Conservation (phyloP, 2,888 invertebrate species). For the Hymenopus coronatus region DNA sequence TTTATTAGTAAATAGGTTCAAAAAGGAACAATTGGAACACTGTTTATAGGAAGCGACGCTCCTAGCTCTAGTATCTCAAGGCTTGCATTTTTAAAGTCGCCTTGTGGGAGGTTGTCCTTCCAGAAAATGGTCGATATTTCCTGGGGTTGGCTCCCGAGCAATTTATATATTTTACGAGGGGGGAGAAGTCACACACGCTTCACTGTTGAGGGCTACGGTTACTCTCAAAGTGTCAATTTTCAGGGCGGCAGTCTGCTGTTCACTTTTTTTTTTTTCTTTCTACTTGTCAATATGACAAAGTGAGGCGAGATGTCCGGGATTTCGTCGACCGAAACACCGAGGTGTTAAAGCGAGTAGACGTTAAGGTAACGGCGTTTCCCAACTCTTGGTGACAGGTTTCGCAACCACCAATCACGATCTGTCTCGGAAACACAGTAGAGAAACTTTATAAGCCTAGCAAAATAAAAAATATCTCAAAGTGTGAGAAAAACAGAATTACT, state of each 20-base stretch:
- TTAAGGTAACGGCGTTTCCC: too few relatives aligned
- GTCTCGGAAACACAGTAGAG: too few relatives aligned
- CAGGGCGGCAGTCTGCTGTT: not conserved
- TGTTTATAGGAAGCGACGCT: not conserved
- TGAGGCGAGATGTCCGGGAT: not conserved
- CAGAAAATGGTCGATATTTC: not conserved
- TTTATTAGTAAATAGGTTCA: not conserved
- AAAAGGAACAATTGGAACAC: not conserved
- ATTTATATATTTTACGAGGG: not conserved
- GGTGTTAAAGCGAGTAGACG: not conserved
- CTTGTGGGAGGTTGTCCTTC: not conserved
- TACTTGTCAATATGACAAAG: not conserved
- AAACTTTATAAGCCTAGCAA: too few relatives aligned
- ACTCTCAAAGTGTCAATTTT: not conserved
- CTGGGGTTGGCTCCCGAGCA: not conserved
- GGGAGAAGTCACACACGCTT: not conserved
- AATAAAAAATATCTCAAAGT: too few relatives aligned
- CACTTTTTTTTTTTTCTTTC: not conserved
- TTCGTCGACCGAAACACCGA: not conserved
- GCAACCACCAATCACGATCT: too few relatives aligned
- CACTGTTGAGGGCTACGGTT: not conserved
- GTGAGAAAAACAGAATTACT: too few relatives aligned
- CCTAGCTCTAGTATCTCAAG: not conserved
- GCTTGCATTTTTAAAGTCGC: not conserved
- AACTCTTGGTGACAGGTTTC: too few relatives aligned